These are phyloP conservation scores for Cyrtonyx montezumae DNA, from an alignment of 2,113 vertebrate genomes.

Conservation along the genomic window DNA sequence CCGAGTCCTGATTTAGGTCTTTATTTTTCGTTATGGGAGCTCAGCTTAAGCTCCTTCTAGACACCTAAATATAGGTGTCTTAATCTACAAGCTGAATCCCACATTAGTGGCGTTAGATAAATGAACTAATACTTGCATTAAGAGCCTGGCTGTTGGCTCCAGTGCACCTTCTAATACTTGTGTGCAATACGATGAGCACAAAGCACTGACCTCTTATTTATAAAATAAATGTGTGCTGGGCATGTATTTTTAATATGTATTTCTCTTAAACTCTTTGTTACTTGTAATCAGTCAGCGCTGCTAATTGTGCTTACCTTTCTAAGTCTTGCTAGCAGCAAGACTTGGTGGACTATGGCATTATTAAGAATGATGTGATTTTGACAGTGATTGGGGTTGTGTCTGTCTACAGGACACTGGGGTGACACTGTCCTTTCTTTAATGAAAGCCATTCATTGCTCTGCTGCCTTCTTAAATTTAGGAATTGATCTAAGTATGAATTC, in stretches of 20 bases:
- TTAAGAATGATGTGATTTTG: not conserved
- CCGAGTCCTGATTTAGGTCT: not conserved
- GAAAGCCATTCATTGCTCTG: not conserved
- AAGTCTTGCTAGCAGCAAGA: not conserved
- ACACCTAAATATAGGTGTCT: not conserved
- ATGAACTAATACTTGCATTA: not conserved
- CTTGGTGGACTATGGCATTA: fast-evolving
- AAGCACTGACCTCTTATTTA: not conserved
- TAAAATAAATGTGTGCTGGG: not conserved
- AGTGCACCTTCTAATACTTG: not conserved
- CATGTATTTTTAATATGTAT: not conserved
- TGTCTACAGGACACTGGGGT: not conserved
- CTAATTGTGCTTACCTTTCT: not conserved
- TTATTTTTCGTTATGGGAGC: not conserved
- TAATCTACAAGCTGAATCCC: not conserved
- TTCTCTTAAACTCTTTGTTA: not conserved
- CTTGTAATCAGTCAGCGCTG: not conserved
- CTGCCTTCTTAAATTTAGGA: not conserved
- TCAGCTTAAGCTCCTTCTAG: not conserved
- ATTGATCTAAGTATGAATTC: not conserved
- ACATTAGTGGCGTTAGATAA: not conserved
- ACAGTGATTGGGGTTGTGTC: not conserved
- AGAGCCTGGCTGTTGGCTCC: not conserved
- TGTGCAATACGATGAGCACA: not conserved
- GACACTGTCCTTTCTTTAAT: not conserved